phyloP scores from a whole-genome alignment of 2,113 vertebrate species.

The Mus pahari region DNA sequence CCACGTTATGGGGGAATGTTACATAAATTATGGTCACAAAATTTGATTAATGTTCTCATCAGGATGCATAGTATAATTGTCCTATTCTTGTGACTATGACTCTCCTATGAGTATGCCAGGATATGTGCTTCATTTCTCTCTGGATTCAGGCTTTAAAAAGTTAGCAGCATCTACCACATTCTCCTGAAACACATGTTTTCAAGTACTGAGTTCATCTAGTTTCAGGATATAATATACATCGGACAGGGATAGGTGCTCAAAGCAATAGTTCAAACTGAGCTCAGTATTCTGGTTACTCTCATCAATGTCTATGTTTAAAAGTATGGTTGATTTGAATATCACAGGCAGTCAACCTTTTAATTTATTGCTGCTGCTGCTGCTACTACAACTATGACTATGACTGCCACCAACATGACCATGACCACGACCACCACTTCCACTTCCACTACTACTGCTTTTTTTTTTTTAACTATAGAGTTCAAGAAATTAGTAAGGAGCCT shows the following conservation, averaged over 20 bases:
- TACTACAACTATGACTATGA: rapidly evolving
- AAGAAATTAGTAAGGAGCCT: too few species aligned
- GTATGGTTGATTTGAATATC: background rate
- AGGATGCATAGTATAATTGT: background rate
- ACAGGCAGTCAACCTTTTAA: background rate
- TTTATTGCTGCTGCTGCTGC: background rate
- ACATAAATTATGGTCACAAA: constrained; percentile 22
- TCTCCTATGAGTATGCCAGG: background rate
- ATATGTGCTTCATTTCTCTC: background rate
- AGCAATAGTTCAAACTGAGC: background rate
- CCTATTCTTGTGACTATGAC: background rate
- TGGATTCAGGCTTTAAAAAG: background rate
- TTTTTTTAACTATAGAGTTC: too few species aligned
- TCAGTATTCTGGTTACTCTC: background rate
- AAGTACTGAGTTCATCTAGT: background rate
- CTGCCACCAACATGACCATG: rapidly evolving
- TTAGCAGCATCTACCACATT: background rate
- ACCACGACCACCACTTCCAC: background rate
- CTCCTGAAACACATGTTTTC: background rate
- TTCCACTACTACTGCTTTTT: background rate
- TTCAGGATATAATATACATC: background rate
- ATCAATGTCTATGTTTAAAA: background rate
- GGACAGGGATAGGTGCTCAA: background rate
- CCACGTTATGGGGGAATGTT: background rate
- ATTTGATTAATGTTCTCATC: background rate